Percentiles rank a stretch among this genome's conserved stretches.
These are phyloP conservation scores for Drosophila arawakana DNA, from an alignment of 1,140 invertebrate species.

Conservation along the genomic window DNA sequence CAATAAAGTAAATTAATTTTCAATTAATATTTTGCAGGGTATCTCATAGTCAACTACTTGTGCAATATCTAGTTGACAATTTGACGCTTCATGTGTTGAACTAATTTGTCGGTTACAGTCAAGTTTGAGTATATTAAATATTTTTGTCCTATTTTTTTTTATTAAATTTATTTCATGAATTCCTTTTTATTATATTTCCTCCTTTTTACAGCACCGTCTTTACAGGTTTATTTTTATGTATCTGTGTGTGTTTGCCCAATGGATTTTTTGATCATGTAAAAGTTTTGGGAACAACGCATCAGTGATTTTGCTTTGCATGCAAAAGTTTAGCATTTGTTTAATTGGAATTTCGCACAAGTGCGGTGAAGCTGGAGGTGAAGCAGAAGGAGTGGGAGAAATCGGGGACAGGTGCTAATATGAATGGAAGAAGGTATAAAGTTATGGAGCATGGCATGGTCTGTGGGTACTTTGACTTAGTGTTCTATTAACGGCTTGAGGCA, in stretches of 20 bases:
- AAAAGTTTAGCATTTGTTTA: conserved; percentile 80
- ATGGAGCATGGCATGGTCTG: neutral
- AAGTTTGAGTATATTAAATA: conserved; percentile 1
- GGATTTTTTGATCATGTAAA: conserved; percentile 41
- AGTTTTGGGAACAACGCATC: conserved; percentile 44
- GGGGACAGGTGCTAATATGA: neutral
- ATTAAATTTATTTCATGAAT: conserved; percentile 14
- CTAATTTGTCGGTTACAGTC: neutral
- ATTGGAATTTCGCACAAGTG: conserved; percentile 68
- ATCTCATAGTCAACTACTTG: neutral
- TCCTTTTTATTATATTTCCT: conserved; percentile 4
- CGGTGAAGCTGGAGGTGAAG: neutral
- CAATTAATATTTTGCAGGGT: neutral
- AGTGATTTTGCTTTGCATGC: conserved; percentile 44
- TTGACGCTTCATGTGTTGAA: conserved; percentile 1
- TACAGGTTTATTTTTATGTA: neutral
- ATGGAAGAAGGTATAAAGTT: neutral
- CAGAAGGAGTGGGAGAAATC: neutral
- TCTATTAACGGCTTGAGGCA: conserved; percentile 26
- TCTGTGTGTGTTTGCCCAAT: conserved; percentile 27
- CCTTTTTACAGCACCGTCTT: neutral
- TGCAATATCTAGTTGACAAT: neutral
- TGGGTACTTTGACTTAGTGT: conserved; percentile 18
- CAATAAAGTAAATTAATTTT: too few species aligned
- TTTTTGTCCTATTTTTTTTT: neutral